These are phyloP conservation scores for Glareola pratincola DNA, from an alignment of 2,113 vertebrate species.

Conservation along the genomic window DNA sequence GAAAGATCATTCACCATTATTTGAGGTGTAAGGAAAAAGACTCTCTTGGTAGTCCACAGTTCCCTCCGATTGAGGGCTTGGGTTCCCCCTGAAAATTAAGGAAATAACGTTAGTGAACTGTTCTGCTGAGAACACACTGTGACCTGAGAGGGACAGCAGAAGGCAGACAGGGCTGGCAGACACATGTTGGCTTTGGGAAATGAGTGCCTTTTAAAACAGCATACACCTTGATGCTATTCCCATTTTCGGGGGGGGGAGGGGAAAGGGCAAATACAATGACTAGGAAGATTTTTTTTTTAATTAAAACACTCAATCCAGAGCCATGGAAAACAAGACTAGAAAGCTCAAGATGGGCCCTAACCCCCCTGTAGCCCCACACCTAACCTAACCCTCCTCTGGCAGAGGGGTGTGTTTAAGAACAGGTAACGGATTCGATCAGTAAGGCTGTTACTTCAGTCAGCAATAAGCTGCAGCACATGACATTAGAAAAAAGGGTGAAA, in stretches of 20 bases:
- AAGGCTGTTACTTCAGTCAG: accelerated
- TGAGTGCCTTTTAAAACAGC: accelerated
- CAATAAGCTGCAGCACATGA: accelerated
- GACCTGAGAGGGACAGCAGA: neutral
- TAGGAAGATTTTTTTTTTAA: neutral
- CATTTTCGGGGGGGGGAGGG: neutral
- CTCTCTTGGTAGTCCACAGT: constrained; percentile 82
- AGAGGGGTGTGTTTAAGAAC: accelerated
- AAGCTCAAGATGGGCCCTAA: accelerated
- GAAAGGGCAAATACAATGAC: accelerated
- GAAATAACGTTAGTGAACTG: accelerated
- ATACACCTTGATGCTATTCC: accelerated
- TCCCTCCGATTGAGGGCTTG: constrained; percentile 81
- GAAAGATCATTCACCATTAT: constrained; percentile 95
- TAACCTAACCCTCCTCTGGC: accelerated
- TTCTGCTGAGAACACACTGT: neutral
- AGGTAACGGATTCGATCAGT: accelerated
- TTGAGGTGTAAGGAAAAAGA: constrained; percentile 96
- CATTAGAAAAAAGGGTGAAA: accelerated
- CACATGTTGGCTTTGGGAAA: accelerated
- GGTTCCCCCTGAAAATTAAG: constrained; percentile 78
- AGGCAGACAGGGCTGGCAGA: accelerated
- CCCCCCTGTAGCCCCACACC: accelerated
- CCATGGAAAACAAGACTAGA: accelerated
- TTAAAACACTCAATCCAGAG: neutral